Evolutionary conservation across 2,888 invertebrate species (phyloP).

Genomic region (Temnothorax rugatulus): DNA sequence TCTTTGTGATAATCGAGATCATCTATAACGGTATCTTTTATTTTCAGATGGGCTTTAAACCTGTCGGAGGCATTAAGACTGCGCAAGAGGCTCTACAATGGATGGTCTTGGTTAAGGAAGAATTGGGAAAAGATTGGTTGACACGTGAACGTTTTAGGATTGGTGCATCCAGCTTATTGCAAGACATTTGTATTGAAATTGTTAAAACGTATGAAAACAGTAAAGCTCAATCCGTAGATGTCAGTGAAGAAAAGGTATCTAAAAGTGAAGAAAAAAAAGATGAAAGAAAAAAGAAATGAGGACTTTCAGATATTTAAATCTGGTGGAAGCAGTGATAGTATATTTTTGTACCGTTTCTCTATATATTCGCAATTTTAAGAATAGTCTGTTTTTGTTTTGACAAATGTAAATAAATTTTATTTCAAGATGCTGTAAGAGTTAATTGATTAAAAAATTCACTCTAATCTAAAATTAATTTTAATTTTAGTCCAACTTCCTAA

Average conservation of each 20-base stretch:
- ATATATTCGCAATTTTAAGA: background rate
- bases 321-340: background rate
- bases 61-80: constrained; percentile 98
- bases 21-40: constrained; percentile 29
- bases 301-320: background rate
- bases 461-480: background rate
- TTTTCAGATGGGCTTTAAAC: constrained; percentile 97
- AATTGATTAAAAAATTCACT: background rate
- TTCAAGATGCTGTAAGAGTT: background rate
- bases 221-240: background rate
- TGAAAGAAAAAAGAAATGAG: background rate
- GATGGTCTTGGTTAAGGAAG: constrained; percentile 93
- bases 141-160: constrained; percentile 94
- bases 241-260: background rate
- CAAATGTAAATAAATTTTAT: constrained; percentile 2
- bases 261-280: background rate
- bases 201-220: background rate
- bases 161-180: constrained; percentile 97
- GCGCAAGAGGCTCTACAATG: constrained; percentile 94
- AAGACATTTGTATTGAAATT: constrained; percentile 89
- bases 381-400: background rate
- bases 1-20: background rate
- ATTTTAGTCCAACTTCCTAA: background rate
- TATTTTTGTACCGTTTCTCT: constrained; percentile 16
- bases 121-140: constrained; percentile 96